Evolutionary conservation across 1,140 invertebrate genomes (phyloP), one percentile per base, ranked within the genome.

Genomic region (Delia radicum): DNA sequence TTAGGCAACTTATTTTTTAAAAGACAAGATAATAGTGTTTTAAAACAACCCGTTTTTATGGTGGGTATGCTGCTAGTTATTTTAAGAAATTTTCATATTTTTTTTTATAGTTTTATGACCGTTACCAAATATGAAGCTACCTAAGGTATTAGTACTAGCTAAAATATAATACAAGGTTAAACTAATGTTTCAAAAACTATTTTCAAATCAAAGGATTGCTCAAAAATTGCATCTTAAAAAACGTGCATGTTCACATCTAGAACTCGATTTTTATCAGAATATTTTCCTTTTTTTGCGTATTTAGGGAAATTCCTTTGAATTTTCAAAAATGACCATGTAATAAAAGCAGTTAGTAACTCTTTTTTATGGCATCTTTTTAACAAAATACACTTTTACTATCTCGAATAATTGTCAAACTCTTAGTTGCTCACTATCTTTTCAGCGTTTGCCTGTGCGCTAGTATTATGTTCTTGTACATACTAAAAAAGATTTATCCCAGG

Each of bases 211-310:
- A 76, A 76, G 75, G 75, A 76, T 76, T 76, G 75, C 75, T 65
- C 75, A 76, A 73, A 76, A 73, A 76, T 76, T 76, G 75, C 75
- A 76, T 76, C 26, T 72, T 73, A 72, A 10, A 12, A n/a, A n/a
- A n/a, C n/a, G n/a, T n/a, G 69, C 37, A 42, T 10, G 13, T n/a
- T 21, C 10, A 21, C 48, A 55, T 21, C 48, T 55, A 55, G 48
- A 55, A 55, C 48, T 55, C 3, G 37, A 42, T 8, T 55, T 10
- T 12, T 26, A n/a, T 67, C 4, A 27, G 27, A 27, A 12, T 27
- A 8, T 65, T 33, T 4, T 33, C 10, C 10, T 33, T 33, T 33
- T 33, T 33, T 33, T 33, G 10, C 10, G 31, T 42, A 42, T 42
- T 42, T 10, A 42, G 46, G 46, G 46, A 55, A 55, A 55, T 55